Conservation (phyloP, 2,113 vertebrate genomes). For the Eclectus roratus region DNA sequence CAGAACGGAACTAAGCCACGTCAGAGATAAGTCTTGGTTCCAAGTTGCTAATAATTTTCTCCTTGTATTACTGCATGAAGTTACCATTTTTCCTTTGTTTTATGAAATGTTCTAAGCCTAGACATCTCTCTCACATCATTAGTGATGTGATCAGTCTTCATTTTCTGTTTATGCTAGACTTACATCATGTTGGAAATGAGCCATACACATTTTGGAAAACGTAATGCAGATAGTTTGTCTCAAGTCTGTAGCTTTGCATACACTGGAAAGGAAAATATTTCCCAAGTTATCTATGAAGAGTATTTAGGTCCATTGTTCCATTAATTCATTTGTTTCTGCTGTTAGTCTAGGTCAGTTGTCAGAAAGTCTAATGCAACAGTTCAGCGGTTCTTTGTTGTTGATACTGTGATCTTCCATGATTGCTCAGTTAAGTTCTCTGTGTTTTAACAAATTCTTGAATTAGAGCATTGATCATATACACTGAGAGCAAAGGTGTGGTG, state of each 20-base stretch:
- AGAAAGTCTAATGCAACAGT: neutral
- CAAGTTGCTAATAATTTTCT: neutral
- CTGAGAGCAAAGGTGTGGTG: neutral
- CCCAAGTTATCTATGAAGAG: neutral
- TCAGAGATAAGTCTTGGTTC: neutral
- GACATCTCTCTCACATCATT: neutral
- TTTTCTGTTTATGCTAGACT: constrained; percentile 6
- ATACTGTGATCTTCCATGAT: neutral
- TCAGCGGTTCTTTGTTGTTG: neutral
- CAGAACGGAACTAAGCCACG: neutral
- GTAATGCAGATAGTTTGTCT: constrained; percentile 12
- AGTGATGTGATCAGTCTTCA: neutral
- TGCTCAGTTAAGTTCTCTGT: neutral
- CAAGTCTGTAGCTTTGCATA: constrained; percentile 1
- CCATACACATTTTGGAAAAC: constrained; percentile 5
- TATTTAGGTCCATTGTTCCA: neutral
- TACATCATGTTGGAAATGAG: constrained; percentile 11
- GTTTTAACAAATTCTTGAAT: neutral
- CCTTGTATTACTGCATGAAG: neutral
- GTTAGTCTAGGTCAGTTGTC: neutral
- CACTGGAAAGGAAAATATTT: neutral
- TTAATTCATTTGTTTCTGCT: neutral
- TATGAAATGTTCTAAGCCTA: neutral
- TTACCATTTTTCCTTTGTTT: constrained; percentile 24
- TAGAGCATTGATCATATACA: neutral